phyloP scores from a whole-genome alignment of 2,797 vertebrate genomes.

The Hoplostethus mediterraneus region DNA sequence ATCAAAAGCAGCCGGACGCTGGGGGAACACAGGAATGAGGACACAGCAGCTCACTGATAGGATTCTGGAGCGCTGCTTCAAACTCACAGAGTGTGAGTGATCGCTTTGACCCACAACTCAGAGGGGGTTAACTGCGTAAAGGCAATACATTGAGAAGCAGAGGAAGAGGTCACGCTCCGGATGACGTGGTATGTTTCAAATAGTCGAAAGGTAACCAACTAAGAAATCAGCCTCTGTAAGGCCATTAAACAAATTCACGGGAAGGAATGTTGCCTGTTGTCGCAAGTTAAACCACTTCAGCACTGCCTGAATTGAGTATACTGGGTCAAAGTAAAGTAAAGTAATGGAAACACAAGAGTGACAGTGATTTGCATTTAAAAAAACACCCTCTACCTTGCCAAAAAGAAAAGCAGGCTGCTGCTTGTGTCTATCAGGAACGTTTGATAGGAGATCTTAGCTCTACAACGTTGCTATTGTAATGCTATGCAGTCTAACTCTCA shows the following conservation, averaged over 20 bases:
- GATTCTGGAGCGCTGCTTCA: constrained; percentile 55
- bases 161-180: constrained; percentile 54
- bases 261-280: constrained; percentile 19
- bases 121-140: constrained; percentile 74
- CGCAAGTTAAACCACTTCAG: constrained; percentile 43
- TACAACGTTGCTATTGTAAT: constrained; percentile 52
- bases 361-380: constrained; percentile 75
- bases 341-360: constrained; percentile 53
- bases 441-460: constrained; percentile 40
- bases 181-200: constrained; percentile 54
- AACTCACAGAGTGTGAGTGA: constrained; percentile 72
- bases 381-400: constrained; percentile 47
- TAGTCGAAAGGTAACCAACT: background rate
- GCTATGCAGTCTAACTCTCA: constrained; percentile 38
- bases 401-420: constrained; percentile 34
- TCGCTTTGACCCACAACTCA: constrained; percentile 78
- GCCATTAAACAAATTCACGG: constrained; percentile 60
- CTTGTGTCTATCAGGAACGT: constrained; percentile 48
- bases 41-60: constrained; percentile 71
- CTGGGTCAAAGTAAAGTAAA: constrained; percentile 46
- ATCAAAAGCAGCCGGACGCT: constrained; percentile 69
- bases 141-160: constrained; percentile 72
- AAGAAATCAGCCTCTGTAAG: constrained; percentile 23
- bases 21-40: constrained; percentile 78
- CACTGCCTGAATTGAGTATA: constrained; percentile 37